A percentile compares a stretch with the other conserved stretches of the same genome.
These are phyloP conservation scores for Scelioninae gen. 1 DNA, from an alignment of 2,888 invertebrate species.

Conservation along the genomic window DNA sequence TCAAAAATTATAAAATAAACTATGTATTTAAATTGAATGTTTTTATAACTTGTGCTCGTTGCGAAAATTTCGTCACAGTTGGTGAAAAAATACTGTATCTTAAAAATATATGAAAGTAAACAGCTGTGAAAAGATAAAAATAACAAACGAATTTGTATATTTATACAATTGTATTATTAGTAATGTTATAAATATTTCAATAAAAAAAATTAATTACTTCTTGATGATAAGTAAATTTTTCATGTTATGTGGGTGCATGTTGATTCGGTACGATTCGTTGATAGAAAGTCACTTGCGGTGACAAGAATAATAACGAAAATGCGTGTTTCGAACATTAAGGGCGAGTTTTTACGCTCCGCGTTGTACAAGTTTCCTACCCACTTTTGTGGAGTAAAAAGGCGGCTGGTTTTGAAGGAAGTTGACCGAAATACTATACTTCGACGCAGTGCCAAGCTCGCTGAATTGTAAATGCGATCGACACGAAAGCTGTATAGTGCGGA, in stretches of 20 bases:
- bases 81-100: too few relatives aligned
- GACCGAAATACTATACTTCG: constrained; percentile 23
- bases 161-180: too few relatives aligned
- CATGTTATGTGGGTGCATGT: constrained; percentile 8
- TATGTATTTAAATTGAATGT: too few relatives aligned
- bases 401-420: constrained; percentile 23
- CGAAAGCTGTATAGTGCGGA: constrained; percentile 31
- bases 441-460: constrained; percentile 13
- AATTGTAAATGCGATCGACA: constrained; percentile 50
- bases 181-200: too few relatives aligned
- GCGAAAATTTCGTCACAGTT: too few relatives aligned
- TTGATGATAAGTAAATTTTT: constrained; percentile 16
- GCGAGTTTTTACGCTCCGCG: constrained; percentile 45
- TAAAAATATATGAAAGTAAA: too few relatives aligned
- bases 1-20: too few relatives aligned
- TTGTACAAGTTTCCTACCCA: constrained; percentile 49
- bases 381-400: constrained; percentile 19
- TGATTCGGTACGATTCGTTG: constrained; percentile 26
- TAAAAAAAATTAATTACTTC: not conserved
- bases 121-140: too few relatives aligned
- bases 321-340: constrained; percentile 25
- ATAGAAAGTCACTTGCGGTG: constrained; percentile 39
- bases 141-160: not conserved
- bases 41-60: too few relatives aligned
- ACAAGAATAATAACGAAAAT: constrained; percentile 59